Percentiles rank a stretch among this genome's conserved stretches.
phyloP scores from a whole-genome alignment of 2,113 vertebrate species.

The Chlorodrepanis virens region DNA sequence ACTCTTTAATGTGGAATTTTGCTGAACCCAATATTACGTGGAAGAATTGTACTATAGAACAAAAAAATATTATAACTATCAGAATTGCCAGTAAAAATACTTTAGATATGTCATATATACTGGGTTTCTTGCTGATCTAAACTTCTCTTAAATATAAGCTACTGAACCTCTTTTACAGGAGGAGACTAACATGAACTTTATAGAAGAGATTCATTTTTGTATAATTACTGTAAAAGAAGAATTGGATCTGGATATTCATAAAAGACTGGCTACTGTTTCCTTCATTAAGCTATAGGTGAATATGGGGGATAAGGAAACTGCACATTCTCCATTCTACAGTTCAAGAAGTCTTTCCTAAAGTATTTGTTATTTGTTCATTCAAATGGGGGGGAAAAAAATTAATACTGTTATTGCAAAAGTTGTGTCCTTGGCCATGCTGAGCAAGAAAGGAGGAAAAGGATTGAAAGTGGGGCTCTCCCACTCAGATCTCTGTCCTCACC shows the following conservation, averaged over 20 bases:
- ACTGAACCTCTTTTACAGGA: neutral
- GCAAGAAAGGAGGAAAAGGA: neutral
- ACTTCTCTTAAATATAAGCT: neutral
- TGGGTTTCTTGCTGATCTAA: neutral
- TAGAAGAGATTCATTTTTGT: neutral
- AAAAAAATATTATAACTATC: neutral
- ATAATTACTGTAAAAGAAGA: neutral
- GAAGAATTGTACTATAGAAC: neutral
- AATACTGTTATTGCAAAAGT: neutral
- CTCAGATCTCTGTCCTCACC: neutral
- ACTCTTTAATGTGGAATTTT: neutral
- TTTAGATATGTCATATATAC: neutral
- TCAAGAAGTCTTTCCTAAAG: neutral
- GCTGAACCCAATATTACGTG: neutral
- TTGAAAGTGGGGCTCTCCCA: neutral
- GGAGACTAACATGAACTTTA: neutral
- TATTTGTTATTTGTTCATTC: neutral
- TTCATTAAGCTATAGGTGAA: neutral
- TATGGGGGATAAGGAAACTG: neutral
- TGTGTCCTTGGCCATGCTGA: neutral
- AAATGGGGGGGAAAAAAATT: accelerated
- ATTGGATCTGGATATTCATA: neutral
- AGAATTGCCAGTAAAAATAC: neutral
- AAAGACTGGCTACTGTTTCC: neutral
- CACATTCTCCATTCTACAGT: neutral